A percentile compares a stretch with the other conserved stretches of the same genome.
phyloP scores from a whole-genome alignment of 2,797 vertebrate genomes.

The Cynodonichthys magdalenae region DNA sequence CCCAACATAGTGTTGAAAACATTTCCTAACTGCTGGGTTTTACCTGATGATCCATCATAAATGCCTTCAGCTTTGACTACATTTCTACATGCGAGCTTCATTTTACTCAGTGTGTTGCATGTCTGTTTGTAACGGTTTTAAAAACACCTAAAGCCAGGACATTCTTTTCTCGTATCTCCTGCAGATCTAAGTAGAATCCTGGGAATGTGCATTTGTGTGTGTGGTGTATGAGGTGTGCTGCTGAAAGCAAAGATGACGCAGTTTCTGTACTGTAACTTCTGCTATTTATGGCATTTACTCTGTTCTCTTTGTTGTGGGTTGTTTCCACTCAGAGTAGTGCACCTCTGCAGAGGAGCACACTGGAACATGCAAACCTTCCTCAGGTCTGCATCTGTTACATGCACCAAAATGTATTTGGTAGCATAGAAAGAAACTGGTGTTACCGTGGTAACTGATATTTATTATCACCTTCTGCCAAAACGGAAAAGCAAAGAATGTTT shows the following conservation, averaged over 20 bases:
- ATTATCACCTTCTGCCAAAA: neutral
- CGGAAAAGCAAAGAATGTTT: too few relatives aligned
- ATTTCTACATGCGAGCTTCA: constrained; percentile 11
- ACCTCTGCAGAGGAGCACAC: constrained; percentile 26
- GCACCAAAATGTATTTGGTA: constrained; percentile 1
- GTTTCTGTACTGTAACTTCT: constrained; percentile 47
- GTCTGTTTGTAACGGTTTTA: constrained; percentile 14
- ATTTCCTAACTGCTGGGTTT: constrained; percentile 15
- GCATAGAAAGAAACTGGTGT: neutral
- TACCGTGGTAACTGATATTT: constrained; percentile 6
- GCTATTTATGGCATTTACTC: constrained; percentile 64
- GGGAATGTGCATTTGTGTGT: constrained; percentile 12
- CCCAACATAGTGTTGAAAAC: constrained; percentile 18
- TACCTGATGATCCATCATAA: constrained; percentile 2
- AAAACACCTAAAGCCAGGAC: constrained; percentile 9
- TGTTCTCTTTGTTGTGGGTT: constrained; percentile 56
- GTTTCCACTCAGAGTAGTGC: constrained; percentile 49
- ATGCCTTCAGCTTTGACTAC: constrained; percentile 7
- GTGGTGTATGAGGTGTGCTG: constrained; percentile 14
- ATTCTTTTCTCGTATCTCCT: constrained; percentile 28
- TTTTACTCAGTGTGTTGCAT: neutral
- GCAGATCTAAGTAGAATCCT: constrained; percentile 31
- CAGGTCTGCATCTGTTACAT: constrained; percentile 2
- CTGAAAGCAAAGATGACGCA: constrained; percentile 22
- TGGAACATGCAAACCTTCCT: constrained; percentile 18